Conservation (phyloP, 2,797 vertebrate genomes). For the Melanotaenia boesemani region DNA sequence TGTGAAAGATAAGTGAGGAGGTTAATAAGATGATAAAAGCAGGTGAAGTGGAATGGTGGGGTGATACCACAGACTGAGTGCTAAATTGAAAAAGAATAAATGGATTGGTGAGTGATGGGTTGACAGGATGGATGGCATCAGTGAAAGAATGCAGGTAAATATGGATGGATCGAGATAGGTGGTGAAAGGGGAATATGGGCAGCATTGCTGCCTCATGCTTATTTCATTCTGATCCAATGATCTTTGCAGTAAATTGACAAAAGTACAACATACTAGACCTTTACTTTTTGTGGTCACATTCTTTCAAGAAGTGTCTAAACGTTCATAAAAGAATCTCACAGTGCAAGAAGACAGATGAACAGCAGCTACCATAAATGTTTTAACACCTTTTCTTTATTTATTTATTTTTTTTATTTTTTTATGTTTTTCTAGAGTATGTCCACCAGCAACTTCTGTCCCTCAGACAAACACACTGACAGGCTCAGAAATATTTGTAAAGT, state of each 20-base stretch:
- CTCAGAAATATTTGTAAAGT: not conserved
- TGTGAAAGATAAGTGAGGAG: constrained; percentile 47
- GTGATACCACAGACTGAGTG: constrained; percentile 42
- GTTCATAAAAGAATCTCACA: constrained; percentile 10
- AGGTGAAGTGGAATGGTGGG: constrained; percentile 51
- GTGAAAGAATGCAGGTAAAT: constrained; percentile 41
- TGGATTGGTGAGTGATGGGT: constrained; percentile 55
- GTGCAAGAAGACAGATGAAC: not conserved
- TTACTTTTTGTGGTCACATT: constrained; percentile 5
- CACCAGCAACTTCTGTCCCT: not conserved
- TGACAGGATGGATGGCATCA: constrained; percentile 40
- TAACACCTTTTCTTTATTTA: not conserved
- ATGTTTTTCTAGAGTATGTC: not conserved
- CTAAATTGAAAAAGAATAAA: constrained; percentile 45
- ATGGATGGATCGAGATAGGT: constrained; percentile 47
- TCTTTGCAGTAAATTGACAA: constrained; percentile 27
- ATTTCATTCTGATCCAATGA: constrained; percentile 26
- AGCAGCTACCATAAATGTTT: not conserved
- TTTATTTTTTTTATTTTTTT: no score
- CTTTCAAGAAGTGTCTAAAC: not conserved
- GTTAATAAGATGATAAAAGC: constrained; percentile 51
- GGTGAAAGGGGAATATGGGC: constrained; percentile 32
- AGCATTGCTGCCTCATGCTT: constrained; percentile 12
- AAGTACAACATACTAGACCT: constrained; percentile 6
- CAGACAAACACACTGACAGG: not conserved